Conservation (phyloP, 2,113 vertebrate species). For the Hypanus sabinus region DNA sequence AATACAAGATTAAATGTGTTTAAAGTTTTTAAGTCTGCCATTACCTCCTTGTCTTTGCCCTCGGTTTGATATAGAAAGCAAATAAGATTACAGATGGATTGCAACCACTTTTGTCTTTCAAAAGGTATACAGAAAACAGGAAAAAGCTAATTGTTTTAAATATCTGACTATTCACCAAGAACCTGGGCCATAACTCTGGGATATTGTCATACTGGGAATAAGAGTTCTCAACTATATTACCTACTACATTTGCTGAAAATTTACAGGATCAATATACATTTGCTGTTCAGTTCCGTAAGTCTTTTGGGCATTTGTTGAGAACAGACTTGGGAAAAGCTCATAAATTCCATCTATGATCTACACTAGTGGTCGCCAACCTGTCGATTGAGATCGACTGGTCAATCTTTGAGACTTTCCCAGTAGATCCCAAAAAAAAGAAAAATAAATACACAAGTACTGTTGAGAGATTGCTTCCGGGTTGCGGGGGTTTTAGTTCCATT, state of each 20-base stretch:
- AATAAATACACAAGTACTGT: too few species aligned
- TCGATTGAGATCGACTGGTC: too few species aligned
- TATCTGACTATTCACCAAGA: not conserved
- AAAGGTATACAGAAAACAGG: not conserved
- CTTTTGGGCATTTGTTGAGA: not conserved
- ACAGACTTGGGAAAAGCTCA: not conserved
- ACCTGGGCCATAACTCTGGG: not conserved
- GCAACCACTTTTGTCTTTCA: not conserved
- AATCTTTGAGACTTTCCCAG: too few species aligned
- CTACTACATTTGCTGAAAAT: not conserved
- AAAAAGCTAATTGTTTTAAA: not conserved
- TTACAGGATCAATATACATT: not conserved
- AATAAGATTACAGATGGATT: not conserved
- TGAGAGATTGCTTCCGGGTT: too few species aligned
- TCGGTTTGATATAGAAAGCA: not conserved
- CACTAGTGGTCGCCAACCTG: too few species aligned
- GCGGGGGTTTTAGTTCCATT: too few species aligned
- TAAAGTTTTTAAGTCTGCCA: not conserved
- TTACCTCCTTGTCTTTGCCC: not conserved
- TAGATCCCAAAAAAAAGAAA: too few species aligned
- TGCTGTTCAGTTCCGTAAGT: not conserved
- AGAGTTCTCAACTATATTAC: not conserved
- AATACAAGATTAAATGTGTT: not conserved
- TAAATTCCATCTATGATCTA: not conserved
- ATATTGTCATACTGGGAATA: not conserved